phyloP scores from a whole-genome alignment of 2,888 invertebrate genomes.

The Platycheirus albimanus region DNA sequence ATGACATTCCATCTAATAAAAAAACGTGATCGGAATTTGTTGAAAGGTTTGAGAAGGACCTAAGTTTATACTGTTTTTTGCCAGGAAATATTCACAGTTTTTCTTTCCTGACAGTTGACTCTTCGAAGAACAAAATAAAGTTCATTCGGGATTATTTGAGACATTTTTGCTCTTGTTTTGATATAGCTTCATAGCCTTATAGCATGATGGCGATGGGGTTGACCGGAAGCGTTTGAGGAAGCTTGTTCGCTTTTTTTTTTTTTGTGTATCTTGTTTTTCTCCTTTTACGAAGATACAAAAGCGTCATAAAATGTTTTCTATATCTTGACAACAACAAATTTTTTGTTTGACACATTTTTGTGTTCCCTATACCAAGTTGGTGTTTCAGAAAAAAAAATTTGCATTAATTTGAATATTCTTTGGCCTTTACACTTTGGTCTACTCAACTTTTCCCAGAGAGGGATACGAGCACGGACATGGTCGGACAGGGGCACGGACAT shows the following conservation, averaged over 20 bases:
- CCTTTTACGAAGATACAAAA: no score
- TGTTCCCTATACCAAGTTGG: conserved; percentile 38
- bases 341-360: conserved; percentile 70
- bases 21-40: conserved; percentile 73
- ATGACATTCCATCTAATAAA: conserved; percentile 75
- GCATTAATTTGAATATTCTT: conserved; percentile 66
- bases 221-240: conserved; percentile 40
- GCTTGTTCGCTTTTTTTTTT: background rate
- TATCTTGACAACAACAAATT: conserved; percentile 59
- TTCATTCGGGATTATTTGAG: background rate
- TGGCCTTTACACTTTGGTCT: conserved; percentile 2
- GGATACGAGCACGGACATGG: no score
- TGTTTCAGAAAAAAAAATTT: conserved; percentile 20
- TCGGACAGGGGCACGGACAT: no score
- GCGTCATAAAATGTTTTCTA: no score
- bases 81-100: conserved; percentile 34
- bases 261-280: background rate
- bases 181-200: conserved; percentile 1
- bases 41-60: conserved; percentile 12
- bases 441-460: background rate
- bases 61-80: background rate
- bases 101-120: conserved; percentile 50
- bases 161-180: no score
- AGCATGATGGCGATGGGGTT: conserved; percentile 53
- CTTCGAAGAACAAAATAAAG: conserved; percentile 25